Evolutionary conservation across 2,888 invertebrate species (phyloP), one percentile per base, ranked within the genome.

Genomic region (Xanthostigma xanthostigma): DNA sequence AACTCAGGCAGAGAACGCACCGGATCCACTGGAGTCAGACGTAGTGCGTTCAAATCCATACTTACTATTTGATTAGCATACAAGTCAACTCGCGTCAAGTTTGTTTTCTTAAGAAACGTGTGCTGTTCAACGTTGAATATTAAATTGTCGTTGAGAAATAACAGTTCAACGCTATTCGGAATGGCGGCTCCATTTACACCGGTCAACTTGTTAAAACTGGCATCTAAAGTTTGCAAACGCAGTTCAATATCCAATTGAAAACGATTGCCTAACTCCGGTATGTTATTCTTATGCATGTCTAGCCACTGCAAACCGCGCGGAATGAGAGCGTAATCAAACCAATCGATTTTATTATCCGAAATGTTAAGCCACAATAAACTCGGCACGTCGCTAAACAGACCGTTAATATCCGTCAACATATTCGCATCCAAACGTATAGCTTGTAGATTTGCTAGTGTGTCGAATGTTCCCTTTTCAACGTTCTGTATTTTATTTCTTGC

Each of bases 51-150:
- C 61, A 92, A 76, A 68, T 93, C 91, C 79, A 93, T 81, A 59
- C 84, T 84, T 60, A 84, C 82, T 62, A 93, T 86, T 67, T 88
- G 86, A 74, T 93, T 93, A 58, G 90, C 89, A 70, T 90, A 92
- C 59, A 93, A 77, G 72, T 93, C 92, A 59, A 91, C 92, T 59
- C 91, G 74, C 49, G 89, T 89, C 61, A 93, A 74, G 71, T 93
- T 92, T 56, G 77, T 76, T 72, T 92, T 92, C 68, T 84, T 84
- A 65, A 87, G 76, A 69, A 93, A 93, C 53, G 91, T 87, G 66
- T 91, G 87, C 44, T 90, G 83, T 66, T 90, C 90, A 53, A 93
- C 86, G 58, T 76, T 75, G 55, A 80, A 79, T 64, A 93, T 89
- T 59, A 83, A 75, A 72, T 93, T 93, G 71, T 92, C 87, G 68